Base-by-base conservation (phyloP, 2,888 invertebrate genomes). In the Caenorhabditis imperialis region DNA sequence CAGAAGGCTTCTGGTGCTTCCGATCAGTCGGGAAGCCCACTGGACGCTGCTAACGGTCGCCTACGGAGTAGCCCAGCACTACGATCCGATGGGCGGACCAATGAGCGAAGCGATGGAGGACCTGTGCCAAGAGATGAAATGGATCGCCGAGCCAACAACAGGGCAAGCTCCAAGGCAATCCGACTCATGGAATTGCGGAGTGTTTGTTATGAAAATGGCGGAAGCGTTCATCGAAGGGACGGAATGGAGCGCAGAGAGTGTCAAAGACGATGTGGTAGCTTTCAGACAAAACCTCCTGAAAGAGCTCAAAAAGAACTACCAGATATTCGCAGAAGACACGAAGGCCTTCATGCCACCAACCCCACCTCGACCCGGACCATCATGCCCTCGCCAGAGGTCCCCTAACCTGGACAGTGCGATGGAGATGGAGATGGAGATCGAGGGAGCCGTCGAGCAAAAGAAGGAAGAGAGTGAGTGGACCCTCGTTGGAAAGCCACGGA, bases 101-200 rank as follows among this genome's bases (percentile, higher is more conserved):
- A n/a, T n/a, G 1, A 2, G 3, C 2, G 14, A 2, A 25, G 7
- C 16, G 3, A 2, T 27, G n/a, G 27, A 27, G 2, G 22, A 27
- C 6, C 27, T 47, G 6, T 2, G n/a, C 4, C 2, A 12, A 1
- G 12, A 27, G 3, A 7, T 25, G 14, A n/a, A 25, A 25, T 6
- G 23, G 2, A 12, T 51, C 12, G 23, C 12, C 12, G 23, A n/a
- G 14, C 37, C 18, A 22, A 7, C 38, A n/a, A 16, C 33, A 1
- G 12, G 22, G 2, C 22, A 20, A 7, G n/a, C 51, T 14, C 51
- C 51, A 3, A 8, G 38, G 4, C 51, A 51, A 38, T 14, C 2
- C 5, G 51, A 51, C 38, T 20, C 37, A 3, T 51, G 51, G 51
- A 51, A 51, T 38, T 51, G 51, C 18, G 51, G 51, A 8, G 38